Conservation (phyloP, 2,797 vertebrate species). For the Crocodylus rhombifer region DNA sequence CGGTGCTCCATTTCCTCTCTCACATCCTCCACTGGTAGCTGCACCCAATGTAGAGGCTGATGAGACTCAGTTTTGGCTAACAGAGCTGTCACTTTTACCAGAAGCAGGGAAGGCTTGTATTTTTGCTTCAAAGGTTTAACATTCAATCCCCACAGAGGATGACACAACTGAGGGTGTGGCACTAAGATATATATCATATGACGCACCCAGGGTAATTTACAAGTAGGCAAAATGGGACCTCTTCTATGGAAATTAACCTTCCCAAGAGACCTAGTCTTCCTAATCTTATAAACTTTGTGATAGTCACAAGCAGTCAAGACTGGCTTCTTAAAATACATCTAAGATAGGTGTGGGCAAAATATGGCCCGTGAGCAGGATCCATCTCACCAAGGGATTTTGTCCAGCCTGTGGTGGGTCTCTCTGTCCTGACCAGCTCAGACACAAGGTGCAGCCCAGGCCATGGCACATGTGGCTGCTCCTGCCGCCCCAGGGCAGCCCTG, state of each 20-base stretch:
- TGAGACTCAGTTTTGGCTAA: neutral
- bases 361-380: no score
- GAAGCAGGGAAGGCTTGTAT: neutral
- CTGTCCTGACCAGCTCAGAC: no score
- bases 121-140: neutral
- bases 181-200: neutral
- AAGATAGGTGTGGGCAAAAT: no score
- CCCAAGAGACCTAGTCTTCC: neutral
- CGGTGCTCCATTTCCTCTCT: neutral
- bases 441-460: no score
- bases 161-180: neutral
- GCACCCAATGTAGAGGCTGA: neutral
- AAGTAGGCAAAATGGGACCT: neutral
- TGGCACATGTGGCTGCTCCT: no score
- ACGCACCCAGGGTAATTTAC: neutral
- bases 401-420: no score
- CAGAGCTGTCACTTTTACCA: neutral
- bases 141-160: neutral
- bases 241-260: neutral
- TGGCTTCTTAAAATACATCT: neutral
- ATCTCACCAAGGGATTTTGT: no score
- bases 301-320: neutral
- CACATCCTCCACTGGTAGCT: neutral
- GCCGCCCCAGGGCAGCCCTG: no score
- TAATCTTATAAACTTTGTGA: neutral